phyloP scores from a whole-genome alignment of 1,140 invertebrate species.

The Anoplolepis gracilipes region DNA sequence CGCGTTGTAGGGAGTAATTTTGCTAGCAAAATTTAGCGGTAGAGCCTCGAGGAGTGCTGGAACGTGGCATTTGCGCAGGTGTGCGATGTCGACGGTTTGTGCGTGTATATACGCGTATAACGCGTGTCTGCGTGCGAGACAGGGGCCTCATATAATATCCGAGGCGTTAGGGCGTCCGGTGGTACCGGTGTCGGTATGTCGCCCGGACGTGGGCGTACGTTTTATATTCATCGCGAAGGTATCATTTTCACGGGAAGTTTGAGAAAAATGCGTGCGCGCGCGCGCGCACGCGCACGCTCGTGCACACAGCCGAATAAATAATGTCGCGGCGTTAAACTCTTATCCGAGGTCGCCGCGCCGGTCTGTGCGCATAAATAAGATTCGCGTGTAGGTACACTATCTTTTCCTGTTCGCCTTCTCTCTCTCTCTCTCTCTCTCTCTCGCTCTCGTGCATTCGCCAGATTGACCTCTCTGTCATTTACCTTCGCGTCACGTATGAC shows the following conservation, averaged over 20 bases:
- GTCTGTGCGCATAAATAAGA: conserved; percentile 74
- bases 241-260: conserved; percentile 76
- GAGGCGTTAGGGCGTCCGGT: conserved; percentile 57
- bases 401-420: conserved; percentile 40
- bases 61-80: conserved; percentile 66
- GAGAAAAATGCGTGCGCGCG: conserved; percentile 55
- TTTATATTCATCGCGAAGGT: conserved; percentile 76
- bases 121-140: conserved; percentile 57
- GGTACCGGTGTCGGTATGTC: conserved; percentile 72
- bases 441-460: not conserved
- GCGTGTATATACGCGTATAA: conserved; percentile 58
- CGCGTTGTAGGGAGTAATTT: conserved; percentile 6
- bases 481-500: conserved; percentile 14
- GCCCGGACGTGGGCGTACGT: conserved; percentile 71
- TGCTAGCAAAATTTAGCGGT: conserved; percentile 62
- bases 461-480: conserved; percentile 43
- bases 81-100: conserved; percentile 50
- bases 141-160: conserved; percentile 73
- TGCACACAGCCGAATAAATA: conserved; percentile 71
- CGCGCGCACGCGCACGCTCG: not conserved
- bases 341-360: conserved; percentile 76
- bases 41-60: conserved; percentile 33
- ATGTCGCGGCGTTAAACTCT: conserved; percentile 75
- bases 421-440: conserved; percentile 26
- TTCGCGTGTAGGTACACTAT: conserved; percentile 68